These are phyloP conservation scores for Mastomys natalensis DNA, from an alignment of 2,113 vertebrate species.

Conservation along the genomic window DNA sequence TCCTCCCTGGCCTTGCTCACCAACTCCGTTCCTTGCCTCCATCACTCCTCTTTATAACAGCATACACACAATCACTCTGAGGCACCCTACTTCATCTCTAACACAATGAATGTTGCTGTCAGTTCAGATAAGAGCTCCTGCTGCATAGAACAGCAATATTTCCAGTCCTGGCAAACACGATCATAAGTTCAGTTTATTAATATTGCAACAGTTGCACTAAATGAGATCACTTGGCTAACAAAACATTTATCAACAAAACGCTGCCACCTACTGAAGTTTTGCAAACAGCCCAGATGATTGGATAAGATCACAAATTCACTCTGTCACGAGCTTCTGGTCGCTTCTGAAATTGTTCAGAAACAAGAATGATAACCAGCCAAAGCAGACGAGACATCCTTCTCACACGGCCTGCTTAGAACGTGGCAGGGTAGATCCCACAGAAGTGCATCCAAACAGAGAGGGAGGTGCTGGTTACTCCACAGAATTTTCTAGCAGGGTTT, in stretches of 20 bases:
- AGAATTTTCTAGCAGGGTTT: constrained; percentile 71
- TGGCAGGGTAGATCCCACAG: constrained; percentile 82
- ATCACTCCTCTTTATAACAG: constrained; percentile 49
- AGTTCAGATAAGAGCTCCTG: constrained; percentile 88
- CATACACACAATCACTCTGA: constrained; percentile 28
- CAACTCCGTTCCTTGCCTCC: constrained; percentile 40
- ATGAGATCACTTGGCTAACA: constrained; percentile 91
- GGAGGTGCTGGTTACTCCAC: background rate
- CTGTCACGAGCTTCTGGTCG: constrained; percentile 88
- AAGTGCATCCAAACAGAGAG: constrained; percentile 69
- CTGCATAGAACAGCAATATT: constrained; percentile 87
- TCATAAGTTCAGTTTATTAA: constrained; percentile 92
- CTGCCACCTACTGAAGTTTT: constrained; percentile 93
- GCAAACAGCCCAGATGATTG: constrained; percentile 90
- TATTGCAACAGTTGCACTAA: constrained; percentile 91
- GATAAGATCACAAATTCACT: constrained; percentile 90
- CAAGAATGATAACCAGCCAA: constrained; percentile 86
- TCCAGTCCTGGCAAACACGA: constrained; percentile 87
- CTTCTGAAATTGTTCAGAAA: constrained; percentile 84
- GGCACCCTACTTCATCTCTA: constrained; percentile 39
- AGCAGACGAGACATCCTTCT: constrained; percentile 84
- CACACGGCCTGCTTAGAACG: constrained; percentile 80
- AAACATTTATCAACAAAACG: constrained; percentile 92
- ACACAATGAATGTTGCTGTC: constrained; percentile 87
- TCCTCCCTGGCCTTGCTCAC: background rate